A percentile compares a stretch with the other conserved stretches of the same genome.
Conservation (phyloP, 2,888 invertebrate genomes). For the Cephus sareptanus region DNA sequence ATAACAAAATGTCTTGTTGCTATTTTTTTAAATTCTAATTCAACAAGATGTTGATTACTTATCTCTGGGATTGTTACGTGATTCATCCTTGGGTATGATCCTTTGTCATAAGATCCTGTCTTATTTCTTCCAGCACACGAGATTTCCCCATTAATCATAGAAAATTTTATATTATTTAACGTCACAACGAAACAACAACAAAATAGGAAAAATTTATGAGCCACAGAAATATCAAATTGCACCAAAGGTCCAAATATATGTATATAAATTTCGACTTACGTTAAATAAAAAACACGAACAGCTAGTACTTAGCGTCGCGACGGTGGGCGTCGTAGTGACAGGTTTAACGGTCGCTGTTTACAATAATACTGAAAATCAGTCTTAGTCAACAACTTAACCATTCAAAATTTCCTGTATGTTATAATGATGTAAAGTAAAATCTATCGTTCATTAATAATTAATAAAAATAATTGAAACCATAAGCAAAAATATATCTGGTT, state of each 20-base stretch:
- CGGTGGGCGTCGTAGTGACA: not conserved
- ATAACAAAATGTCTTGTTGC: not conserved
- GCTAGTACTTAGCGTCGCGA: not conserved
- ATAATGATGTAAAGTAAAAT: not conserved
- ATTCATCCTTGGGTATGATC: too few species aligned
- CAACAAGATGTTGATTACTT: too few species aligned
- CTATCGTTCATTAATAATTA: not conserved
- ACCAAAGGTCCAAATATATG: not conserved
- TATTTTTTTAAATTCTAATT: not conserved
- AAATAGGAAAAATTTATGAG: not conserved
- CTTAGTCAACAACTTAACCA: not conserved
- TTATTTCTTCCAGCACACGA: not conserved
- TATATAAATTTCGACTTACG: not conserved
- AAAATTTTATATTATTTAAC: not conserved
- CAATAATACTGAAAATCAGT: not conserved
- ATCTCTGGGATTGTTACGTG: too few species aligned
- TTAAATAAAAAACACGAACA: not conserved
- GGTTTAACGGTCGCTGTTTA: not conserved
- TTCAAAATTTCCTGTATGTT: not conserved
- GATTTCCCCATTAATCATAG: not conserved
- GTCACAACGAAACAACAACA: too few species aligned
- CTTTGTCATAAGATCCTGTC: too few species aligned
- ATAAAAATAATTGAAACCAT: not conserved
- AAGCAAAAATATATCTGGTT: not conserved
- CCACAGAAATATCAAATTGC: not conserved